Base-by-base conservation (phyloP, 2,888 invertebrate genomes). In the Glaucopsyche alexis region DNA sequence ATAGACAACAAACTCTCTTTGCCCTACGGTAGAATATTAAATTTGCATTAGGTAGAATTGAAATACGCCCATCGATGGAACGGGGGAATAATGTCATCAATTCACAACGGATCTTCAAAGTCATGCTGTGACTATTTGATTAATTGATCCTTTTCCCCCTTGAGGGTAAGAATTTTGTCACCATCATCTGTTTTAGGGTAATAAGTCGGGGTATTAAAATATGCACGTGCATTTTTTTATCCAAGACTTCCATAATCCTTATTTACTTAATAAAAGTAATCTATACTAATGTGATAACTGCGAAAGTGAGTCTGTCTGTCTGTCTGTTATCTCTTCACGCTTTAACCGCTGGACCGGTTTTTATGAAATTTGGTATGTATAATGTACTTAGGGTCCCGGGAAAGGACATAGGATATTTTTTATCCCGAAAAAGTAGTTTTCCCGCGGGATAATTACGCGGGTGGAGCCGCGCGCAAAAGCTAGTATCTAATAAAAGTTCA, bases 31-130 rank as follows among this genome's bases (percentile, higher is more conserved):
- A 87, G 87, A 85, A 89, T 91, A 92, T 93, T 92, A 93, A 92
- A 93, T 92, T 92, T 92, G 91, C 92, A 92, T 93, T 91, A 91
- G 89, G 85, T 84, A 83, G 87, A 92, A 92, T 93, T 93, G 90
- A 91, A 92, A 89, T 90, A 89, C 92, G 88, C 91, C 91, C 89
- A 87, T 84, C 87, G 85, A 90, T 89, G 89, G 88, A 84, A 84
- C 84, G 85, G 87, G 86, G 86, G 90, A 90, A 91, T 90, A 91
- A 91, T 89, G 86, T 87, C 89, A 85, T 91, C 90, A 87, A 87
- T 90, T 87, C 85, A 79, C 82, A 85, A 86, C 82, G 83, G 80
- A 89, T 87, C 86, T 84, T 85, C 84, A 82, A 78, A 91, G 92
- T 91, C 92, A 91, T 83, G 86, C 83, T 85, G 86, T 86, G 88